Evolutionary conservation across 1,140 invertebrate species (phyloP), one percentile per base, ranked within the genome.

Genomic region (Delia radicum): DNA sequence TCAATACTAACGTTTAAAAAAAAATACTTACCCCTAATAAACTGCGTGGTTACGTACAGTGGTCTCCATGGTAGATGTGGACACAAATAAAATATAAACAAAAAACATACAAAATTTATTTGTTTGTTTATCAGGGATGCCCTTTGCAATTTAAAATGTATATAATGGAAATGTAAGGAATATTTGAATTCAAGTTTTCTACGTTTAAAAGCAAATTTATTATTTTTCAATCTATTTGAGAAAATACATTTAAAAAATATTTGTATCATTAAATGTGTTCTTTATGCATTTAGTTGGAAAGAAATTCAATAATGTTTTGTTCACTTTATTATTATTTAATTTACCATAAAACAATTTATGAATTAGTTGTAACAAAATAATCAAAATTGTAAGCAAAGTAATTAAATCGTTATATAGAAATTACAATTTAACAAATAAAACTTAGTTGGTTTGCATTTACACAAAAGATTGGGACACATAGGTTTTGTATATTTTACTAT

Each of bases 11-110:
- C n/a, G 2, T 37, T 18, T 18, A 69, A 33, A 55, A 6, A 55
- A 10, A 37, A 69, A 33, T 69, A 31, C 7, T 10, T 69, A 55
- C 48, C 48, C 63, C n/a, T 15, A 48, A 73, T 12, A 73, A 62
- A 82, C 37, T 84, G 81, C 83, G 83, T 85, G 82, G 82, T 83
- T 85, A 81, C 83, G 83, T 85, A 85, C 83, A 85, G 83, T 83
- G 83, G 80, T 82, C 83, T 85, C 83, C 85, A 85, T 85, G 83
- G 83, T 85, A 85, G 83, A 85, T 85, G 80, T 81, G 83, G 83
- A 85, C 83, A 82, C 79, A 76, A 67, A 28, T 18, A 55, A 28
- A 65, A 65, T 8, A 29, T 13, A 37, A 27, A 18, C n/a, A 13
- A 18, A 24, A 69, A n/a, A 13, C 26, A 27, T 21, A 63, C 63